phyloP scores from a whole-genome alignment of 1,140 invertebrate genomes.

The Drosophila nigrodunni region DNA sequence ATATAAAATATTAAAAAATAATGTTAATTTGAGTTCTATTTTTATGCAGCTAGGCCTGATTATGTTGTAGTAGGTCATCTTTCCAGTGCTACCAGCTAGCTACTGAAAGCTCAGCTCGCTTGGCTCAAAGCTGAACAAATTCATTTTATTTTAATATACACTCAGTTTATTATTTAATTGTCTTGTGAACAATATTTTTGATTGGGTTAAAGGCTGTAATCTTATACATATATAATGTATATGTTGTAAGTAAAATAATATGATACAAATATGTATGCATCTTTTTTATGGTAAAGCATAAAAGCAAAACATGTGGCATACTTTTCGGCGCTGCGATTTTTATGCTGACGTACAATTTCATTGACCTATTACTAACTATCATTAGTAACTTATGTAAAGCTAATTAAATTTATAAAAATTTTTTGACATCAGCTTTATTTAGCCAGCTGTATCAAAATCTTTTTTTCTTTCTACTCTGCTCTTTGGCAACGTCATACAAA shows the following conservation, averaged over 20 bases:
- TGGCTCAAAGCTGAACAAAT: too few species aligned
- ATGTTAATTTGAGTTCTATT: not conserved
- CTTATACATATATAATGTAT: not conserved
- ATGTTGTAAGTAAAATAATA: not conserved
- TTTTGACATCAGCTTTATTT: not conserved
- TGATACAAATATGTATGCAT: slow-evolving; percentile 21
- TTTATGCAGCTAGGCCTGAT: too few species aligned
- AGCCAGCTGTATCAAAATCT: slow-evolving; percentile 39
- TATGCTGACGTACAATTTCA: not conserved
- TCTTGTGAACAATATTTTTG: too few species aligned
- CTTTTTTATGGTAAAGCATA: not conserved
- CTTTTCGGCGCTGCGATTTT: slow-evolving; percentile 33
- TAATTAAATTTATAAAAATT: not conserved
- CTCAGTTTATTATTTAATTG: too few species aligned
- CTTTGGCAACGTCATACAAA: slow-evolving; percentile 51
- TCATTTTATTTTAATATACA: too few species aligned
- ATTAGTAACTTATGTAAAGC: too few species aligned
- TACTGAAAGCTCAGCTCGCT: too few species aligned
- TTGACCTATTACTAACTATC: too few species aligned
- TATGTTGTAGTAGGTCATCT: too few species aligned
- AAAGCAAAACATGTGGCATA: slow-evolving; percentile 7
- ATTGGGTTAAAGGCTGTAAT: too few species aligned
- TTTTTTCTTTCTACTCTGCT: slow-evolving; percentile 36
- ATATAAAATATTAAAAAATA: too few species aligned
- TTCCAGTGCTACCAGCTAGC: too few species aligned